Base-by-base conservation (phyloP, 2,113 vertebrate species). In the Sceloporus tristichus region DNA sequence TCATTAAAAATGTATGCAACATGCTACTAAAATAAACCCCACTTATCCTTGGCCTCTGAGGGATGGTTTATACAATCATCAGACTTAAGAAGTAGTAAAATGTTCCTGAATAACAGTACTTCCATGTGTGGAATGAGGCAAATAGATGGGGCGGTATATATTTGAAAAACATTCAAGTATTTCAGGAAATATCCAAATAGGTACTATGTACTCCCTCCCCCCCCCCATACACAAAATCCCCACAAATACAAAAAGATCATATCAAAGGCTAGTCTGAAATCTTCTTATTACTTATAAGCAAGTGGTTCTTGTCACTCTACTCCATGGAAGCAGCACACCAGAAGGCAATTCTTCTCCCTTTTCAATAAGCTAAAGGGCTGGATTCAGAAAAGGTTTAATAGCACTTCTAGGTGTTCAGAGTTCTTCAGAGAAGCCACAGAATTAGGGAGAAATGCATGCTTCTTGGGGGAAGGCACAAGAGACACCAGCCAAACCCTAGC, bases 1-100 rank as follows among this genome's bases (percentile, higher is more conserved):
- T 56, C 68, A 85, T 75, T 79, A 86, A 79, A 86, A 70, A 38
- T 71, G 65, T 54, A 86, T 56, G 2, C 5, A 86, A 86, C 40
- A 48, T 78, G 40, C 25, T 85, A 75, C 53, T 74, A 85, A 75
- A 85, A 84, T 84, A 85, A 74, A 25, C 53, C 53, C n/a, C 54
- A 75, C 25, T 71, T 73, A 71, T 53, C n/a, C 48, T 75, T 74
- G 53, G 70, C 83, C 70, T 38, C 48, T 59, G 53, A 75, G 29
- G 83, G 6, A 10, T 53, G 11, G 53, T 75, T 59, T 85, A 59
- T 75, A 59, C 53, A 75, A 75, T 59, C 48, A 75, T 18, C 70
- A 75, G n/a, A 85, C 56, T 74, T 29, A 34, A 84, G 9, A 11
- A 27, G 48, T 54, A 27, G 48, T 54, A 84, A 84, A 84, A 29